phyloP scores from a whole-genome alignment of 2,888 invertebrate species.

The Lithophane ornitopus region DNA sequence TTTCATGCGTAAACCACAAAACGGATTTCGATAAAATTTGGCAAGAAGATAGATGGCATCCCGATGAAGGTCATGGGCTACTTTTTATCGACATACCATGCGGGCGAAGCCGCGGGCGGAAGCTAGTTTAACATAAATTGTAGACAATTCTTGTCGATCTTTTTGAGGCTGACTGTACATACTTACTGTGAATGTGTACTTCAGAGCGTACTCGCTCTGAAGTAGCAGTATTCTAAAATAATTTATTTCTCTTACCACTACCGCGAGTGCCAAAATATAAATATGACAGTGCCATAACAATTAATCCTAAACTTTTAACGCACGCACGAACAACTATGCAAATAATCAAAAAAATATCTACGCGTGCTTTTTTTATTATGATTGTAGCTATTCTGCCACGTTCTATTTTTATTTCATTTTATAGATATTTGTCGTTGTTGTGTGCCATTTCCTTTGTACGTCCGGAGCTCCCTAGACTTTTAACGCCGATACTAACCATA shows the following conservation, averaged over 20 bases:
- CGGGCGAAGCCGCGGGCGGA: no score
- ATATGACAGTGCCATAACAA: constrained; percentile 24
- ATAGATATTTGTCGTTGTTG: background rate
- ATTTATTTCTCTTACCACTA: background rate
- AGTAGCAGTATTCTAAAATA: no score
- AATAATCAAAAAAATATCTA: constrained; percentile 4
- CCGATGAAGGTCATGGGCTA: no score
- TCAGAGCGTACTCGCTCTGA: no score
- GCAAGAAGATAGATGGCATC: no score
- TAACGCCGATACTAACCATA: background rate
- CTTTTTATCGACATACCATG: no score
- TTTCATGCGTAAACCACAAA: no score
- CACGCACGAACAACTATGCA: constrained; percentile 19
- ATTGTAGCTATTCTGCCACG: constrained; percentile 5
- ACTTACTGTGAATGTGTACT: background rate
- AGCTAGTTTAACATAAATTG: no score
- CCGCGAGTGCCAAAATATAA: constrained; percentile 15
- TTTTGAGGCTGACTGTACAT: background rate
- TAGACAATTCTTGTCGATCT: background rate
- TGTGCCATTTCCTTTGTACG: background rate
- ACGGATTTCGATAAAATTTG: no score
- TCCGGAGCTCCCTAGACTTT: background rate
- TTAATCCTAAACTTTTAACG: constrained; percentile 37
- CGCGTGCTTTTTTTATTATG: constrained; percentile 6
- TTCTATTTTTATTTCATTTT: constrained; percentile 7